phyloP scores from a whole-genome alignment of 2,113 vertebrate genomes.

The Plecturocebus donacophilus region DNA sequence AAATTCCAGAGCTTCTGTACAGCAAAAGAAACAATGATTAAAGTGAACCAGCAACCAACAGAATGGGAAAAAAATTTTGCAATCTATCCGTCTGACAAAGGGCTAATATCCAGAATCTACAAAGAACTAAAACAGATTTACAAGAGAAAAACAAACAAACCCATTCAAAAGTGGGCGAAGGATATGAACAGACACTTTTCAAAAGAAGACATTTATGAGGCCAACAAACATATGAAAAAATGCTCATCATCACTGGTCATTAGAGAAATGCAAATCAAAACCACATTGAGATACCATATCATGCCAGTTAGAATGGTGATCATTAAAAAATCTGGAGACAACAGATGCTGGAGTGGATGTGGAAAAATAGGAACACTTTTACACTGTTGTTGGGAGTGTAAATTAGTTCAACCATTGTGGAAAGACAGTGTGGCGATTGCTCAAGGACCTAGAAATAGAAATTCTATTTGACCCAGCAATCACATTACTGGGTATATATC shows the following conservation, averaged over 20 bases:
- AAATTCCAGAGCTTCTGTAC: too few relatives aligned
- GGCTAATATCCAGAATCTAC: too few relatives aligned
- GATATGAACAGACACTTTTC: neutral
- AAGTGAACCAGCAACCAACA: too few relatives aligned
- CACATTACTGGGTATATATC: neutral
- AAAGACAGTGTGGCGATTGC: neutral
- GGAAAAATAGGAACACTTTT: neutral
- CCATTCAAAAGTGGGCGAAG: neutral
- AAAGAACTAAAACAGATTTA: too few relatives aligned
- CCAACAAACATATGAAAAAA: neutral
- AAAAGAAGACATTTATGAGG: neutral
- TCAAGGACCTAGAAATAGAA: neutral
- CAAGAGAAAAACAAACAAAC: too few relatives aligned
- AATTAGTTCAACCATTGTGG: neutral
- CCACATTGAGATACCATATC: neutral
- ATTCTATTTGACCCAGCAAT: neutral
- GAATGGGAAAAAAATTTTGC: too few relatives aligned
- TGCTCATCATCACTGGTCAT: neutral
- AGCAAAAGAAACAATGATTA: too few relatives aligned
- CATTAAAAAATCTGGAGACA: neutral
- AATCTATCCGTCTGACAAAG: too few relatives aligned
- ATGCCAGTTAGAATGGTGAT: neutral
- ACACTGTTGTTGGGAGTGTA: neutral
- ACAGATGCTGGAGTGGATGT: neutral
- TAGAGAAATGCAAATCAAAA: neutral